These are phyloP conservation scores for Hedychridium roseum DNA, from an alignment of 2,888 invertebrate genomes.

Conservation along the genomic window DNA sequence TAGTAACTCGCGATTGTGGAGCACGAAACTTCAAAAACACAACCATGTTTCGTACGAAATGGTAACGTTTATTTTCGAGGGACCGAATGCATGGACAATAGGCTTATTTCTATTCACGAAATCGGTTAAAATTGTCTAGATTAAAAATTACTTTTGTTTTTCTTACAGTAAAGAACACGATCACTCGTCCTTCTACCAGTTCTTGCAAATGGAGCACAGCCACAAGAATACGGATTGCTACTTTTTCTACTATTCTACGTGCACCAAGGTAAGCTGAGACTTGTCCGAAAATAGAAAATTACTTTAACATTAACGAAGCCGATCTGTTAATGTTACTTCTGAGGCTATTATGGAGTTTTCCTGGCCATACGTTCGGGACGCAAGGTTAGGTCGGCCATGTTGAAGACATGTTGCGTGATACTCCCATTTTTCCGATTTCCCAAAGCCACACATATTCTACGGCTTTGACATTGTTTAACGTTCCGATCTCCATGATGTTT, in stretches of 20 bases:
- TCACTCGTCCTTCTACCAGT: constrained; percentile 58
- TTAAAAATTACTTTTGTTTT: constrained; percentile 26
- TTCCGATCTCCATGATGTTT: too few relatives aligned
- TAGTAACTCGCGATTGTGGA: constrained; percentile 17
- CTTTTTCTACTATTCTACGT: constrained; percentile 88
- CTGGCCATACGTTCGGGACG: too few relatives aligned
- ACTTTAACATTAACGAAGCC: too few relatives aligned
- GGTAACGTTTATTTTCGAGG: constrained; percentile 46
- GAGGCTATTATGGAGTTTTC: too few relatives aligned
- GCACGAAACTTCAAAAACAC: constrained; percentile 17
- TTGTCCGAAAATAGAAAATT: too few relatives aligned
- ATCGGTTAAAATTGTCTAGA: too few relatives aligned
- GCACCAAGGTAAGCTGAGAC: constrained; percentile 82
- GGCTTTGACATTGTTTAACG: too few relatives aligned
- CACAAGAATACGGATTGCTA: constrained; percentile 86
- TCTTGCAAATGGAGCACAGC: constrained; percentile 72
- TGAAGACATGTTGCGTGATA: constrained; percentile 39
- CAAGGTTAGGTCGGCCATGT: constrained; percentile 57
- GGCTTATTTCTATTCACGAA: too few relatives aligned
- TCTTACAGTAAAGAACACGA: constrained; percentile 61
- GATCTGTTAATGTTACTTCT: too few relatives aligned
- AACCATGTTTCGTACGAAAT: constrained; percentile 56
- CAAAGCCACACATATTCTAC: too few relatives aligned
- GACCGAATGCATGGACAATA: too few relatives aligned
- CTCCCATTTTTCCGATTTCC: constrained; percentile 23